Evolutionary conservation across 2,797 vertebrate genomes (phyloP).

Genomic region (Avahi laniger): DNA sequence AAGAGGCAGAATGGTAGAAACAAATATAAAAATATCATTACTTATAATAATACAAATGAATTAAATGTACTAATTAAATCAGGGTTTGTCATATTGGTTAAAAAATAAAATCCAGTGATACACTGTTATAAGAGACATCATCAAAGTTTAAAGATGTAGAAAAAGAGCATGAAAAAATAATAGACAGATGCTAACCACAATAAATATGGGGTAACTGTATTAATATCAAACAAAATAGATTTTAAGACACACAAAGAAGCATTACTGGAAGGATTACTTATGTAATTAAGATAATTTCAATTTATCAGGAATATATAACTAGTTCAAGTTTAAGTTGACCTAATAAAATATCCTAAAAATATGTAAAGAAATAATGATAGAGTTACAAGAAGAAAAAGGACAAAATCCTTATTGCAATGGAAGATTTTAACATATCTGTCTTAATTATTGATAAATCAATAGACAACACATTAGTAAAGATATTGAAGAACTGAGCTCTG

Average conservation of each 20-base stretch:
- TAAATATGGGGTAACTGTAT: background rate
- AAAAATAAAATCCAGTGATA: background rate
- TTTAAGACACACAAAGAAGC: background rate
- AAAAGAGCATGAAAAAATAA: slow-evolving; percentile 26
- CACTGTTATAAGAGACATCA: background rate
- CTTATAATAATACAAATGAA: background rate
- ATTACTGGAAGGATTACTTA: background rate
- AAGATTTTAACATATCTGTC: background rate
- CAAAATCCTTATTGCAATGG: background rate
- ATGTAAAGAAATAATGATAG: background rate
- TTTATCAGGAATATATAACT: background rate
- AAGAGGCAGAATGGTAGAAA: background rate
- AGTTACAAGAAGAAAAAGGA: background rate
- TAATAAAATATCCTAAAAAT: slow-evolving; percentile 12
- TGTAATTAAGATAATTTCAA: background rate
- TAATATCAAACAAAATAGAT: background rate
- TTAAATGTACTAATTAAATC: background rate
- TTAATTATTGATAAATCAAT: slow-evolving; percentile 15
- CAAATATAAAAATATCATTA: background rate
- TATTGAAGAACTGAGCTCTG: background rate
- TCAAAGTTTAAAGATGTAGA: background rate
- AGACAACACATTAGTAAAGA: background rate
- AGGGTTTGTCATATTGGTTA: background rate
- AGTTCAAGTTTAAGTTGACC: background rate
- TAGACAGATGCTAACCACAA: background rate